Base-by-base conservation (phyloP, 2,113 vertebrate species). In the Stercorarius parasiticus region DNA sequence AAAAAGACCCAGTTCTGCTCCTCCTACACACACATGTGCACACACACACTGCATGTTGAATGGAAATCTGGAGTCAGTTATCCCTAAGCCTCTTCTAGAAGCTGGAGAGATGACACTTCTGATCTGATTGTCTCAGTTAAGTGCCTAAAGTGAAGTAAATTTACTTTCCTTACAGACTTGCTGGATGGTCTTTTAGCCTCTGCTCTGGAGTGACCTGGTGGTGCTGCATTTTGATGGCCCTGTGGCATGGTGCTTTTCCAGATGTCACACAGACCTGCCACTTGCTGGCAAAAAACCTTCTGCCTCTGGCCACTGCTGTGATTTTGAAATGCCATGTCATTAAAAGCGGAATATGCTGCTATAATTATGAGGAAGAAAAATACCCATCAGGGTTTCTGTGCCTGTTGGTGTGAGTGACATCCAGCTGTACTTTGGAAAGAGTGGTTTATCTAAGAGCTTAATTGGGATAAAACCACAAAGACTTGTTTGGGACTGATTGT, bases 301-400 rank as follows among this genome's bases (percentile, higher is more conserved):
- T 84, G 93, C 81, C 81, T 83, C 62, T 93, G 82, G 91, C 72
- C 72, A 49, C 56, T 53, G 72, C 72, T 62, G 77, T 21, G 64
- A 71, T 47, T 92, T 55, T 29, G 56, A 53, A 93, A 64, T 22
- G 52, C 66, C 20, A 1, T 7, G 23, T 77, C 53, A 69, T 94
- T 90, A 64, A 42, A 76, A 53, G 10, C 22, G 4, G n/a, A 55
- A 56, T 27, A 13, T 58, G 32, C 25, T 71, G 5, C 58, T 80
- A 7, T 77, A 87, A 86, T 83, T 89, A 66, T 6, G 47, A 92
- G n/a, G 43, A 64, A 40, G 56, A 55, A 82, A 61, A 76, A 10
- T 30, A 50, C 26, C 52, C 66, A 49, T 40, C 72, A 10, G 85
- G 88, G 62, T 71, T 92, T 58, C 77, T 62, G 47, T 80, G 85